Evolutionary conservation across 1,140 invertebrate species (phyloP).

Genomic region (Drosophila saltans): DNA sequence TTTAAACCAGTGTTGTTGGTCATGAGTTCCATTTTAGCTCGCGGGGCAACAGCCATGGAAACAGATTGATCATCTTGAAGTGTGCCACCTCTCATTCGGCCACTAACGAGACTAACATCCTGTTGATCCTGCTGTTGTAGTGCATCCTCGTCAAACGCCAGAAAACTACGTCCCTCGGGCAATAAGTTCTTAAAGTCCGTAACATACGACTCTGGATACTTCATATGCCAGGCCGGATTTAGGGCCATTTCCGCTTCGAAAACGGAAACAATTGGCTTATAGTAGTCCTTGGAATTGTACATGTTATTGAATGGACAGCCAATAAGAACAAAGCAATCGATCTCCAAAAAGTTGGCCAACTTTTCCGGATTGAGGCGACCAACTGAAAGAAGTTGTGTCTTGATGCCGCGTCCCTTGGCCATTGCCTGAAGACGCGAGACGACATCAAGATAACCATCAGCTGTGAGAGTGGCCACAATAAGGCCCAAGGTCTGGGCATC

Average conservation of each 20-base stretch:
- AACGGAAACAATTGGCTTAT: constrained; percentile 95
- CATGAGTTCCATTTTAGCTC: constrained; percentile 84
- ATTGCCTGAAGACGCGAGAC: constrained; percentile 90
- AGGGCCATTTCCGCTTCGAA: constrained; percentile 96
- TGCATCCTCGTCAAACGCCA: constrained; percentile 84
- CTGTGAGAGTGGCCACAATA: constrained; percentile 93
- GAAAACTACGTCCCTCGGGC: constrained; percentile 85
- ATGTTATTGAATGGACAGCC: constrained; percentile 95
- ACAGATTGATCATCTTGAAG: constrained; percentile 55
- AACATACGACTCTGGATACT: constrained; percentile 86
- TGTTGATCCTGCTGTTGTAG: constrained; percentile 84
- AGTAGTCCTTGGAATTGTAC: constrained; percentile 93
- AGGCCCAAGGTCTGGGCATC: constrained; percentile 94
- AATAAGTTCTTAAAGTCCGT: constrained; percentile 91
- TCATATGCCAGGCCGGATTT: constrained; percentile 86
- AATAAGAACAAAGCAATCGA: constrained; percentile 95
- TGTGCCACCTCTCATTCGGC: constrained; percentile 85
- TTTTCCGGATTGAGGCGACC: constrained; percentile 96
- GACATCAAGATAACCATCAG: constrained; percentile 90
- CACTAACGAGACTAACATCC: constrained; percentile 89
- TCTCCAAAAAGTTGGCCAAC: constrained; percentile 92
- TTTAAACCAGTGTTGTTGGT: constrained; percentile 85
- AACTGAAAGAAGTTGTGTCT: constrained; percentile 94
- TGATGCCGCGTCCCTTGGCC: constrained; percentile 90
- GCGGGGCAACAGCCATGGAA: constrained; percentile 79